Percentiles rank a stretch among this genome's conserved stretches.
These are phyloP conservation scores for Clupea harengus DNA, from an alignment of 2,113 vertebrate species.

Conservation along the genomic window DNA sequence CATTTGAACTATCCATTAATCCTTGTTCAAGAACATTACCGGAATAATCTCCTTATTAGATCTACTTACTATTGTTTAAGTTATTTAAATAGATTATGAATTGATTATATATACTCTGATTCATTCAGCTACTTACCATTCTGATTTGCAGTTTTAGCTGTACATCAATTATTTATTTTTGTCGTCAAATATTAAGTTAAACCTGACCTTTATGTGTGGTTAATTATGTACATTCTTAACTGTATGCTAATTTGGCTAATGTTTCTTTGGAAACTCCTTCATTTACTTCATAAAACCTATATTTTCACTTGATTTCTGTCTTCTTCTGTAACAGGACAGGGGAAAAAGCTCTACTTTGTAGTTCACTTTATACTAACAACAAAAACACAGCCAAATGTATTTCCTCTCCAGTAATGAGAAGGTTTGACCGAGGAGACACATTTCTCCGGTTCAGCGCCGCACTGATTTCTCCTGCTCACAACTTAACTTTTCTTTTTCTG, in stretches of 20 bases:
- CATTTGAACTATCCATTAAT: background rate
- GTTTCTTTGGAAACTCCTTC: background rate
- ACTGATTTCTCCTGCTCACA: constrained; percentile 33
- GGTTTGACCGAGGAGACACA: background rate
- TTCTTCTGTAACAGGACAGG: background rate
- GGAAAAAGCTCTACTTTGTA: background rate
- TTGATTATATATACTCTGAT: constrained; percentile 5
- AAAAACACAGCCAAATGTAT: constrained; percentile 18
- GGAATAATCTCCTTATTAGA: background rate
- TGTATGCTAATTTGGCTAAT: background rate
- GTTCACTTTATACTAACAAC: background rate
- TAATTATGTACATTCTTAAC: too few species aligned
- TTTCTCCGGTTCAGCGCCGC: background rate
- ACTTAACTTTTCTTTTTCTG: background rate
- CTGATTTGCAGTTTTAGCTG: background rate
- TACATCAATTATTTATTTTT: background rate
- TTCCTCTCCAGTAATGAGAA: constrained; percentile 23
- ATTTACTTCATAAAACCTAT: background rate
- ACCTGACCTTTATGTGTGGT: background rate
- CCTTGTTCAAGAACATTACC: background rate
- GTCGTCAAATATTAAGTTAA: background rate
- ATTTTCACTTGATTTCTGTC: background rate
- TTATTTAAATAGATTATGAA: constrained; percentile 4
- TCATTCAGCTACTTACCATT: background rate
- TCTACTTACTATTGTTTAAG: constrained; percentile 7